A percentile compares a stretch with the other conserved stretches of the same genome.
These are phyloP conservation scores for Odontomyia ornata DNA, from an alignment of 2,888 invertebrate species.

Conservation along the genomic window DNA sequence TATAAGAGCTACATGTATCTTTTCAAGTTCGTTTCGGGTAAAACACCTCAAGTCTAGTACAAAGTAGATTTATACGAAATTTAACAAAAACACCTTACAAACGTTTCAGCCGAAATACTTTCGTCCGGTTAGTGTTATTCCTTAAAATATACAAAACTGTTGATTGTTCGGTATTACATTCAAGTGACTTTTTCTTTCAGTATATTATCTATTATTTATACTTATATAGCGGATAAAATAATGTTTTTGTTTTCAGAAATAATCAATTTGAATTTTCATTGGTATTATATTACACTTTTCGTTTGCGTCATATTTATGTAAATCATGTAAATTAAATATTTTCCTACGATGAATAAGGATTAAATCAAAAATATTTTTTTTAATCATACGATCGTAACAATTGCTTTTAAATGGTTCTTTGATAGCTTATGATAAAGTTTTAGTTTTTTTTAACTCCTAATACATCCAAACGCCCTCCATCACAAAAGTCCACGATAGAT, in stretches of 20 bases:
- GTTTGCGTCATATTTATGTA: background rate
- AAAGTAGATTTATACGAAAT: constrained; percentile 18
- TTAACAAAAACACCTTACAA: constrained; percentile 34
- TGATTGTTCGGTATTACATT: constrained; percentile 46
- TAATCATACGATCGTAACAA: constrained; percentile 13
- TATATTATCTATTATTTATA: constrained; percentile 25
- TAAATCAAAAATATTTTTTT: constrained; percentile 7
- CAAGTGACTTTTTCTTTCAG: constrained; percentile 8
- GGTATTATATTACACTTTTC: background rate
- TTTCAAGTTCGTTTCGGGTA: constrained; percentile 20
- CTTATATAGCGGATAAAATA: constrained; percentile 16
- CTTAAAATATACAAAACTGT: constrained; percentile 47
- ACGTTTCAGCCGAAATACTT: constrained; percentile 31
- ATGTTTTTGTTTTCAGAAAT: background rate
- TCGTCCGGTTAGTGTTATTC: constrained; percentile 38
- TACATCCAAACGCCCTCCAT: background rate
- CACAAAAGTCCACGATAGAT: too few relatives aligned
- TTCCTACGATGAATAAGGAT: background rate
- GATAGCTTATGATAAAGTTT: background rate
- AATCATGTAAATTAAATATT: background rate
- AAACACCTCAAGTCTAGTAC: constrained; percentile 29
- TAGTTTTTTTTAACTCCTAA: constrained; percentile 7
- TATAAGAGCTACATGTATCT: constrained; percentile 52
- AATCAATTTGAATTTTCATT: background rate
- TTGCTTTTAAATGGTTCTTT: constrained; percentile 38